A percentile compares a stretch with the other conserved stretches of the same genome.
Conservation (phyloP, 1,140 invertebrate genomes). For the Drosophila lacteicornis region DNA sequence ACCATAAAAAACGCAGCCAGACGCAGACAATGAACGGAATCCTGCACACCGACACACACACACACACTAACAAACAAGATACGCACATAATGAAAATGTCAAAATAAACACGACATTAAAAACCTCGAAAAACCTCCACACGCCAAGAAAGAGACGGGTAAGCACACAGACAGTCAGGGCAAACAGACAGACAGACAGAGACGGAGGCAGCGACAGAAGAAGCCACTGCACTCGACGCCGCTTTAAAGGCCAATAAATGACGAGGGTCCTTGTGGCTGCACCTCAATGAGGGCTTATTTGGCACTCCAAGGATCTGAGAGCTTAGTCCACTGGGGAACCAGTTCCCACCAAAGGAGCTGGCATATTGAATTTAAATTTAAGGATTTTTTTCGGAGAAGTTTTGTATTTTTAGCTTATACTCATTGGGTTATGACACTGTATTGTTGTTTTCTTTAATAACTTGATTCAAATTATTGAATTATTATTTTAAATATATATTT, state of each 20-base stretch:
- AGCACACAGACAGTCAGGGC: not conserved
- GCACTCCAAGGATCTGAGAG: slow-evolving; percentile 35
- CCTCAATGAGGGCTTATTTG: slow-evolving; percentile 48
- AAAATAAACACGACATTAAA: slow-evolving; percentile 84
- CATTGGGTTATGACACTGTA: not conserved
- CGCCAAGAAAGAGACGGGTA: slow-evolving; percentile 32
- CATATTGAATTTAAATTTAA: not conserved
- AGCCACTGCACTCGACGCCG: slow-evolving; percentile 70
- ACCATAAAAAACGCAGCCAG: slow-evolving; percentile 63
- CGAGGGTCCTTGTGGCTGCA: slow-evolving; percentile 56
- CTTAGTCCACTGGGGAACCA: slow-evolving; percentile 11
- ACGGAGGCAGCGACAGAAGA: slow-evolving; percentile 21
- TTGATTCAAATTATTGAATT: not conserved
- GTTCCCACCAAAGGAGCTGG: not conserved
- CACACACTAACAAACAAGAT: slow-evolving; percentile 15
- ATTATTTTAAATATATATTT: not conserved
- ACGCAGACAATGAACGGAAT: slow-evolving; percentile 58
- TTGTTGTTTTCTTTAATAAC: not conserved
- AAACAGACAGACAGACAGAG: slow-evolving; percentile 26
- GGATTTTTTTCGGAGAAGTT: not conserved
- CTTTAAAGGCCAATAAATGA: slow-evolving; percentile 80
- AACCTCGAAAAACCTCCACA: slow-evolving; percentile 46
- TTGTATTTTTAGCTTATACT: not conserved
- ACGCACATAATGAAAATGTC: slow-evolving; percentile 81
- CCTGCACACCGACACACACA: slow-evolving; percentile 31